phyloP scores from a whole-genome alignment of 2,888 invertebrate genomes.

The Aplocera efformata region DNA sequence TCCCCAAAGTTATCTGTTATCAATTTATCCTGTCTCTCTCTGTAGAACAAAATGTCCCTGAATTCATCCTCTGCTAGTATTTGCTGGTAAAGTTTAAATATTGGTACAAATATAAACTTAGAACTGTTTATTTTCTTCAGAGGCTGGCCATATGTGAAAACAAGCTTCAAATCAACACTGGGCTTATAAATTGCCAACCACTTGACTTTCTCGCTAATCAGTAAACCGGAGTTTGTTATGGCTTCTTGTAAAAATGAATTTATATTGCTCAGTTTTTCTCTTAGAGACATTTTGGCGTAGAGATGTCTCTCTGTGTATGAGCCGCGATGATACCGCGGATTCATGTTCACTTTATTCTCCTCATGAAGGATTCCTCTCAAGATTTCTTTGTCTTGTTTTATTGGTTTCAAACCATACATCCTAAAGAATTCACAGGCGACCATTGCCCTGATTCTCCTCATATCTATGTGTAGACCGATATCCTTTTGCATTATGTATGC shows the following conservation, averaged over 20 bases:
- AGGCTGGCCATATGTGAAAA: conserved; percentile 72
- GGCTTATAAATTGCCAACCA: conserved; percentile 49
- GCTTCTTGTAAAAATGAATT: conserved; percentile 64
- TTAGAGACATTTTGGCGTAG: conserved; percentile 64
- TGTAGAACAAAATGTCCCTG: conserved; percentile 50
- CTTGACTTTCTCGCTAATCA: conserved; percentile 52
- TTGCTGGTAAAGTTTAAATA: conserved; percentile 68
- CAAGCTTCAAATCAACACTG: conserved; percentile 38
- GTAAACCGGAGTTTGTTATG: conserved; percentile 57
- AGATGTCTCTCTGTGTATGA: conserved; percentile 81
- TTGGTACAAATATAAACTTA: conserved; percentile 78
- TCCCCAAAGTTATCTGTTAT: conserved; percentile 30
- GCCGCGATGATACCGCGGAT: conserved; percentile 72
- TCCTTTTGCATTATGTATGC: conserved; percentile 78
- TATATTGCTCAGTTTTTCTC: conserved; percentile 70
- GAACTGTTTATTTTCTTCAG: conserved; percentile 79
- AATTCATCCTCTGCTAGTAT: conserved; percentile 66
- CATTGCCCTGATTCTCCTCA: conserved; percentile 67
- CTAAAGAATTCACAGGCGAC: conserved; percentile 81
- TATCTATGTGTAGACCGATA: conserved; percentile 54
- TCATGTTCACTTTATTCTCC: conserved; percentile 67
- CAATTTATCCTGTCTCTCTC: conserved; percentile 28
- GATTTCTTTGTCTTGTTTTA: conserved; percentile 73
- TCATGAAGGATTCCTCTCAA: conserved; percentile 65
- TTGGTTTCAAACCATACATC: conserved; percentile 77